Conservation (phyloP, 2,888 invertebrate species). For the Gibbula magus region DNA sequence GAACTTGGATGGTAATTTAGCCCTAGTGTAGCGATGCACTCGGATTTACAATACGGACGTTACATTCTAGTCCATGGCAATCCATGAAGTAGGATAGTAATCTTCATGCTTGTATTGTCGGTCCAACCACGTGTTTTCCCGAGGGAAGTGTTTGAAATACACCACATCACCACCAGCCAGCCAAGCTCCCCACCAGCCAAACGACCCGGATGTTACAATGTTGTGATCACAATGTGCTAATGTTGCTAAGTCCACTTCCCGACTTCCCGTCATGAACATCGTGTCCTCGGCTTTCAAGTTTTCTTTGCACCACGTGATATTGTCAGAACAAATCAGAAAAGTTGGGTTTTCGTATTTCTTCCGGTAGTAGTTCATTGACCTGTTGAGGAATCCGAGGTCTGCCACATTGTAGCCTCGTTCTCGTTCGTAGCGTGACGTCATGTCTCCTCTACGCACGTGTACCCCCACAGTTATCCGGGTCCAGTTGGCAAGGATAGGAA, state of each 20-base stretch:
- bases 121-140: conserved; percentile 42
- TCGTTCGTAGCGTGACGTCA: conserved; percentile 27
- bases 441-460: conserved; percentile 55
- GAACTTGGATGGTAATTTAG: too few species aligned
- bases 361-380: conserved; percentile 49
- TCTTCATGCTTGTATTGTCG: conserved; percentile 41
- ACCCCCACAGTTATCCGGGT: conserved; percentile 44
- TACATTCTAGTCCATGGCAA: conserved; percentile 44
- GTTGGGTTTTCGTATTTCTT: conserved; percentile 37
- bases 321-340: conserved; percentile 54
- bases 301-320: conserved; percentile 45
- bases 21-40: too few species aligned
- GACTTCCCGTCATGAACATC: conserved; percentile 32
- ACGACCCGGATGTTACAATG: conserved; percentile 73
- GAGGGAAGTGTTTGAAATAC: conserved; percentile 51
- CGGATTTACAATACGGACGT: too few species aligned
- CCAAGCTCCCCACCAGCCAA: conserved; percentile 71
- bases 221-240: conserved; percentile 73
- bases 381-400: conserved; percentile 39
- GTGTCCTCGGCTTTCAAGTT: conserved; percentile 38
- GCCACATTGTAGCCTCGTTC: conserved; percentile 51
- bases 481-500: conserved; percentile 19
- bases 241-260: conserved; percentile 49
- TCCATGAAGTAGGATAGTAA: conserved; percentile 53
- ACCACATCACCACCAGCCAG: conserved; percentile 60